A percentile compares a stretch with the other conserved stretches of the same genome.
Evolutionary conservation across 2,888 invertebrate species (phyloP).

Genomic region (Watsonalla cultraria): DNA sequence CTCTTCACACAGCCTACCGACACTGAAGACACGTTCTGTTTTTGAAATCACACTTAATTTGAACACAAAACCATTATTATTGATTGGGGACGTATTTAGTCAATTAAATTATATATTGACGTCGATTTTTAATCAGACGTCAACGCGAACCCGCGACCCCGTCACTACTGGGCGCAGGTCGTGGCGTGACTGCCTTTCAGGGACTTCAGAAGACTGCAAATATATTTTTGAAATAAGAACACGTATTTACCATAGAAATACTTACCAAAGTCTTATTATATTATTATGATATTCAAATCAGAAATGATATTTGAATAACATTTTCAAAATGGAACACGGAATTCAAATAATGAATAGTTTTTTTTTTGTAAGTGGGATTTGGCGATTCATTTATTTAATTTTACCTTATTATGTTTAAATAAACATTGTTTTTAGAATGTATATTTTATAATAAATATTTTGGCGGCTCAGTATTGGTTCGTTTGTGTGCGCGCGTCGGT

Average conservation of each 20-base stretch:
- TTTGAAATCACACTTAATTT: slow-evolving; percentile 30
- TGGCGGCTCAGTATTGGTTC: slow-evolving; percentile 34
- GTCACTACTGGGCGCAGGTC: slow-evolving; percentile 64
- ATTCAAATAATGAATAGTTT: no score
- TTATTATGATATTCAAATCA: background rate
- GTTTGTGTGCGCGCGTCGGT: slow-evolving; percentile 69
- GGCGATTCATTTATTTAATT: background rate
- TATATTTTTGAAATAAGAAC: slow-evolving; percentile 7
- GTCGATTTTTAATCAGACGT: slow-evolving; percentile 49
- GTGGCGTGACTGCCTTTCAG: slow-evolving; percentile 40
- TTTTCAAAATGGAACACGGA: no score
- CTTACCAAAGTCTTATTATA: background rate
- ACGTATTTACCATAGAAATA: slow-evolving; percentile 1
- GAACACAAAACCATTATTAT: slow-evolving; percentile 52
- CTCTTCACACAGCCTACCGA: slow-evolving; percentile 26
- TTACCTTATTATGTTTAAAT: slow-evolving; percentile 9
- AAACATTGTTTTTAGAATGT: slow-evolving; percentile 15
- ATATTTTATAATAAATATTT: slow-evolving; percentile 17
- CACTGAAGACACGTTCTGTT: slow-evolving; percentile 26
- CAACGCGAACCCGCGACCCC: slow-evolving; percentile 53
- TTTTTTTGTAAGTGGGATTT: background rate
- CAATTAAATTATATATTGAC: slow-evolving; percentile 34
- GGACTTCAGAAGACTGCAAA: slow-evolving; percentile 40
- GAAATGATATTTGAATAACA: no score
- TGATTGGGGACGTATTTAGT: slow-evolving; percentile 42